Percentiles rank a stretch among this genome's conserved stretches.
phyloP scores from a whole-genome alignment of 2,113 vertebrate genomes.

The Onychostoma macrolepis region DNA sequence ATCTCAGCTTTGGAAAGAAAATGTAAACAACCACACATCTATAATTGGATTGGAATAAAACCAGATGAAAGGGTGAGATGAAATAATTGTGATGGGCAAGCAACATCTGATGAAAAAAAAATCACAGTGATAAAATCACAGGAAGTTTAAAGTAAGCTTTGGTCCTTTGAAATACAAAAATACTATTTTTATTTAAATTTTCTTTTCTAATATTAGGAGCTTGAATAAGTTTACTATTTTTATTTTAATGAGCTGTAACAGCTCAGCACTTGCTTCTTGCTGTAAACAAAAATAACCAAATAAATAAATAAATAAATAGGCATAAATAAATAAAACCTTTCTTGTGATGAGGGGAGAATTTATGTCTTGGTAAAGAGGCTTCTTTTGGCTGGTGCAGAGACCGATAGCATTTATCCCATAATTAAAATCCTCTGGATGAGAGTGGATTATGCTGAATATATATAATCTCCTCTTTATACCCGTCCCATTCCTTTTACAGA shows the following conservation, averaged over 20 bases:
- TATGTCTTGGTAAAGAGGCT: constrained; percentile 5
- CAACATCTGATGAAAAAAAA: constrained; percentile 19
- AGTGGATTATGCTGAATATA: constrained; percentile 24
- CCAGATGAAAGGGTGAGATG: neutral
- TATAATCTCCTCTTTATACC: neutral
- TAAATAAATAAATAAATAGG: neutral
- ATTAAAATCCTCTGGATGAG: constrained; percentile 29
- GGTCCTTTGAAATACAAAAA: constrained; percentile 42
- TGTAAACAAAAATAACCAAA: neutral
- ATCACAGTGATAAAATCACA: constrained; percentile 4
- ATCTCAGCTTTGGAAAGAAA: neutral
- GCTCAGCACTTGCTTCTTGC: constrained; percentile 33
- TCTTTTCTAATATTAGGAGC: constrained; percentile 35
- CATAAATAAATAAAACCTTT: constrained; percentile 39
- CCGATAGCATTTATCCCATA: constrained; percentile 36
- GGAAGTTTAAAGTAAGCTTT: neutral
- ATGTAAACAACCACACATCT: constrained; percentile 6
- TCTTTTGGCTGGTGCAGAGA: constrained; percentile 16
- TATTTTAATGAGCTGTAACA: constrained; percentile 56
- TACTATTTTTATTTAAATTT: constrained; percentile 39
- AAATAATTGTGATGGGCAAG: neutral
- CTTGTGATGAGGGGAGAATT: constrained; percentile 35
- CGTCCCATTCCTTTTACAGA: neutral
- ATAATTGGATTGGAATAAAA: constrained; percentile 30
- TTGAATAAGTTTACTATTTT: neutral